These are phyloP conservation scores for Camelus bactrianus DNA, from an alignment of 2,113 vertebrate genomes.

Conservation along the genomic window DNA sequence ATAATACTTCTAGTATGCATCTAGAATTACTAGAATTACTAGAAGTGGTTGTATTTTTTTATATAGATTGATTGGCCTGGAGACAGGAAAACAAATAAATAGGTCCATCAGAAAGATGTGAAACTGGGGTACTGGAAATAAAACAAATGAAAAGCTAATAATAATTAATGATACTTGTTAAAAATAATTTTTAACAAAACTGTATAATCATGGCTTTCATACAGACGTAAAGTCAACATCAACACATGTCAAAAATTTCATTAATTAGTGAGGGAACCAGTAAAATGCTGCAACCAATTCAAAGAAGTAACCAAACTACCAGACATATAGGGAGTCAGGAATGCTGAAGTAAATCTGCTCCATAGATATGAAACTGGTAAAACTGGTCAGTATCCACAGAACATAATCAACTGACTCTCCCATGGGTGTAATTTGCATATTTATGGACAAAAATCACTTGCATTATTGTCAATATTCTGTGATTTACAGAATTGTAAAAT, in stretches of 20 bases:
- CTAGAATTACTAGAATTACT: not conserved
- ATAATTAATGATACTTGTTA: not conserved
- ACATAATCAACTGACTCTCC: not conserved
- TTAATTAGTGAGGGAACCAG: not conserved
- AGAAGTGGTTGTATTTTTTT: slow-evolving; percentile 14
- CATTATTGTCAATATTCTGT: not conserved
- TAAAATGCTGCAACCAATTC: not conserved
- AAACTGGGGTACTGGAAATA: not conserved
- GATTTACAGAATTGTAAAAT: not conserved
- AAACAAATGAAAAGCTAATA: slow-evolving; percentile 14
- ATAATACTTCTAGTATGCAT: not conserved
- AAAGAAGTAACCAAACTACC: not conserved
- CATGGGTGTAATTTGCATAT: not conserved
- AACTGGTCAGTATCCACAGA: not conserved
- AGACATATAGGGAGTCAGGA: not conserved
- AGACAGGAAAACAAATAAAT: not conserved
- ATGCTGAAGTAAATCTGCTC: not conserved
- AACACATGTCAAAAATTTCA: not conserved
- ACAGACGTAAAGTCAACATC: not conserved
- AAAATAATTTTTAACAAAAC: slow-evolving; percentile 5
- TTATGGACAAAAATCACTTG: not conserved
- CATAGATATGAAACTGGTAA: not conserved
- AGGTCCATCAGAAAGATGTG: not conserved
- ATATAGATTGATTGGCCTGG: not conserved
- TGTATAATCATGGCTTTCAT: not conserved